phyloP scores from a whole-genome alignment of 2,113 vertebrate genomes.

The Egretta garzetta region DNA sequence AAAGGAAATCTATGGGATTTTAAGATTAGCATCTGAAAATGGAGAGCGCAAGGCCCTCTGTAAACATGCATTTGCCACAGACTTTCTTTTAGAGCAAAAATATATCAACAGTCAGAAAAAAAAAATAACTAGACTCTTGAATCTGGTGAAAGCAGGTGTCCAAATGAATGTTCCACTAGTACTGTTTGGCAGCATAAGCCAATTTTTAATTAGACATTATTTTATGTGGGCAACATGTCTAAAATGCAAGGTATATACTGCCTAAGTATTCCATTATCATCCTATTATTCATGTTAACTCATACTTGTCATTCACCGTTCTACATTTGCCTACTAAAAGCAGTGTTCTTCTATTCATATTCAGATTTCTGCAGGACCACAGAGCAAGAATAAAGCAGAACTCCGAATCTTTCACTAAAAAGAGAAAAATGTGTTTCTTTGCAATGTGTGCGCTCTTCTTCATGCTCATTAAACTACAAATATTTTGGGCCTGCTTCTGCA shows the following conservation, averaged over 20 bases:
- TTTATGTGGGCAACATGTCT: background rate
- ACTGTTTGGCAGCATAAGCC: background rate
- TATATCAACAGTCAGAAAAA: background rate
- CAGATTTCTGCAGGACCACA: background rate
- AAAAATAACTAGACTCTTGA: background rate
- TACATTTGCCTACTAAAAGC: background rate
- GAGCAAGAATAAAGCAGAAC: background rate
- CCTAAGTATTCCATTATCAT: background rate
- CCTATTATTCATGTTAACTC: background rate
- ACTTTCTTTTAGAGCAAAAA: background rate
- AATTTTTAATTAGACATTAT: background rate
- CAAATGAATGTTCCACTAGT: background rate
- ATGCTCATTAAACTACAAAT: background rate
- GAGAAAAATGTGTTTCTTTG: fast-evolving
- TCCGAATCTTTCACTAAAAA: background rate
- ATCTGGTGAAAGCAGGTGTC: background rate
- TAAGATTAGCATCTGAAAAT: background rate
- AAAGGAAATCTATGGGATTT: background rate
- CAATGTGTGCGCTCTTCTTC: background rate
- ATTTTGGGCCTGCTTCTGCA: background rate
- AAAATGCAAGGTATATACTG: background rate
- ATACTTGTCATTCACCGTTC: background rate
- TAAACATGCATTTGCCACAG: background rate
- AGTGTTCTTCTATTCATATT: background rate
- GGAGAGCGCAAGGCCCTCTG: background rate